phyloP scores from a whole-genome alignment of 2,113 vertebrate species.

The Nesogale talazaci region DNA sequence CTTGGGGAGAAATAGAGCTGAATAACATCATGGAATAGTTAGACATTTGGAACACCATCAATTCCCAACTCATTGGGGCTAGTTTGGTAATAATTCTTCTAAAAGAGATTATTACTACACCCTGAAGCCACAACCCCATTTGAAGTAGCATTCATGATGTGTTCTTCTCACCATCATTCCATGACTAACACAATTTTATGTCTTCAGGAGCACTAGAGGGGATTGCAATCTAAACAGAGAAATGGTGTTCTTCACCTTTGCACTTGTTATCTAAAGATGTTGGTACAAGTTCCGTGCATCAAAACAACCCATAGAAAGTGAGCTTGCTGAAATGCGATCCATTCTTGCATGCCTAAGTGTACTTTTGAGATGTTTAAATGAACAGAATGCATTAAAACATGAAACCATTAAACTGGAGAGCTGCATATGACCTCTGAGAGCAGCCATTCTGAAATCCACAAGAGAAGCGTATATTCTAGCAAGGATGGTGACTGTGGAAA shows the following conservation, averaged over 20 bases:
- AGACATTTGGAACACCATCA: too few relatives aligned
- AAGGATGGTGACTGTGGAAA: neutral
- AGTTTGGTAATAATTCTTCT: too few relatives aligned
- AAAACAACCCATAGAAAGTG: conserved; percentile 57
- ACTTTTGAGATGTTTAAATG: conserved; percentile 64
- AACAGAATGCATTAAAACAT: conserved; percentile 49
- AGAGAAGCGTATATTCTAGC: neutral
- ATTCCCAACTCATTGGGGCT: too few relatives aligned
- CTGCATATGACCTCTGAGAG: conserved; percentile 11
- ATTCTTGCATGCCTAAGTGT: conserved; percentile 48
- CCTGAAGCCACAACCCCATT: conserved; percentile 37
- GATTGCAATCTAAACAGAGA: neutral
- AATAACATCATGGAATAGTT: too few relatives aligned
- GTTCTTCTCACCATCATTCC: conserved; percentile 6
- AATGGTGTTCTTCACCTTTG: neutral
- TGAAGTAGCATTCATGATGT: neutral
- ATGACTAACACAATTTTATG: neutral
- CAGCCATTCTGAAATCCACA: neutral
- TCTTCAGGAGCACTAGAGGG: neutral
- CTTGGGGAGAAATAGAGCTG: too few relatives aligned
- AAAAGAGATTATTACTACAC: neutral
- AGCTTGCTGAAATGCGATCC: conserved; percentile 39
- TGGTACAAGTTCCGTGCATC: neutral
- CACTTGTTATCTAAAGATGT: conserved; percentile 31
- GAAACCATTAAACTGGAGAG: conserved; percentile 65